Percentiles rank a stretch among this genome's conserved stretches.
Conservation (phyloP, 53 echinoderm and acorn worm species). For the Glandiceps talaboti region DNA sequence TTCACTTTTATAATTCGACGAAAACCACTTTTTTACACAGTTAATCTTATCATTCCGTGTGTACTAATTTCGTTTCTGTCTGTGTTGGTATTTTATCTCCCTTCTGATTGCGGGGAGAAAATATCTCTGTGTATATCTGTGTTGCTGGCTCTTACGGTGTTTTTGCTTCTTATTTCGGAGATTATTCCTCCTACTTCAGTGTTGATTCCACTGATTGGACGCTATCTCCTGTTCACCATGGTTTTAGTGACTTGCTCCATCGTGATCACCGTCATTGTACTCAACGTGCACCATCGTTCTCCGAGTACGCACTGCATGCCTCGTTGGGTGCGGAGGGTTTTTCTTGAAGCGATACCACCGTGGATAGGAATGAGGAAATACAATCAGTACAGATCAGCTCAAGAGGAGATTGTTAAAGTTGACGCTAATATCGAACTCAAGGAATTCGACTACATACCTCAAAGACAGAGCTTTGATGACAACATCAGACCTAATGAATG, state of each 20-base stretch:
- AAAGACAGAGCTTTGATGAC: neutral
- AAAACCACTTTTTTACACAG: conserved; percentile 90
- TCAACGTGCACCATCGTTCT: conserved; percentile 89
- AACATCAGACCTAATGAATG: neutral
- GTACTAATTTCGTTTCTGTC: conserved; percentile 89
- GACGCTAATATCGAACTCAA: neutral
- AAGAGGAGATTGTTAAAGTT: neutral
- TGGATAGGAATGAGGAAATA: conserved; percentile 76
- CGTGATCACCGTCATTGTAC: conserved; percentile 89
- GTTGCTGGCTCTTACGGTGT: conserved; percentile 97
- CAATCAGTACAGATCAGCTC: neutral
- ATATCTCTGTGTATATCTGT: conserved; percentile 98
- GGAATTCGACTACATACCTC: neutral
- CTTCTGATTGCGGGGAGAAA: conserved; percentile 91
- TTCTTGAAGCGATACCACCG: conserved; percentile 87
- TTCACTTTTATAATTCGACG: conserved; percentile 68
- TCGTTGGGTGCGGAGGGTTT: conserved; percentile 88
- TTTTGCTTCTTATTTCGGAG: conserved; percentile 94
- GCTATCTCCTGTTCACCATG: conserved; percentile 93
- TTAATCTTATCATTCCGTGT: conserved; percentile 94
- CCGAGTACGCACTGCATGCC: conserved; percentile 97
- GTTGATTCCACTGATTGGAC: conserved; percentile 79
- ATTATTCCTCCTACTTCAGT: conserved; percentile 95
- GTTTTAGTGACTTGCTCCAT: conserved; percentile 86
- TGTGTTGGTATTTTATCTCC: conserved; percentile 79